phyloP scores from a whole-genome alignment of 2,797 vertebrate genomes.

The Pelobates cultripes region DNA sequence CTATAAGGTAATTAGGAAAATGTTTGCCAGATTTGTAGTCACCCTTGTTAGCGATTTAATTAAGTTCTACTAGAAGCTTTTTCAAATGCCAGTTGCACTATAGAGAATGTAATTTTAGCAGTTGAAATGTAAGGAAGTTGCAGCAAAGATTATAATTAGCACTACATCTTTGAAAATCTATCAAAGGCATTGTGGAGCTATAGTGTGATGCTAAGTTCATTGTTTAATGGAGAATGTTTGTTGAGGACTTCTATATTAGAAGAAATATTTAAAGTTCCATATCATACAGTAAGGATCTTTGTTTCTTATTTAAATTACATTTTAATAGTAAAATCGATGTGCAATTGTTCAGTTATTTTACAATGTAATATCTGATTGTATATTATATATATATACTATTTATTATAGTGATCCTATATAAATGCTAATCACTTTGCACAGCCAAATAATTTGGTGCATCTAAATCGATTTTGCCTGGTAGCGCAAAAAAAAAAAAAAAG shows the following conservation, averaged over 20 bases:
- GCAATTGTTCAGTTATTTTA: too few relatives aligned
- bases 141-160: conserved; percentile 42
- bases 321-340: too few relatives aligned
- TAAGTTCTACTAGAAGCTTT: conserved; percentile 43
- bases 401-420: too few relatives aligned
- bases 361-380: too few relatives aligned
- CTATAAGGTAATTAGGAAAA: conserved; percentile 49
- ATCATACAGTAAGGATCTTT: neutral
- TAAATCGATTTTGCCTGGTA: too few relatives aligned
- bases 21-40: conserved; percentile 53
- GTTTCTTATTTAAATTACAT: neutral
- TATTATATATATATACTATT: too few relatives aligned
- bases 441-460: too few relatives aligned
- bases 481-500: too few relatives aligned
- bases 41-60: conserved; percentile 53
- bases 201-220: neutral
- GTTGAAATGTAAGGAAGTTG: conserved; percentile 48
- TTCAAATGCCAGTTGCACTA: conserved; percentile 35
- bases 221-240: conserved; percentile 16
- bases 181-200: neutral
- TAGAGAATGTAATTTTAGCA: conserved; percentile 47
- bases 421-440: too few relatives aligned
- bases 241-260: neutral
- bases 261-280: neutral
- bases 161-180: neutral